These are phyloP conservation scores for Brachynemurus nebulosus DNA, from an alignment of 2,888 invertebrate genomes.

Conservation along the genomic window DNA sequence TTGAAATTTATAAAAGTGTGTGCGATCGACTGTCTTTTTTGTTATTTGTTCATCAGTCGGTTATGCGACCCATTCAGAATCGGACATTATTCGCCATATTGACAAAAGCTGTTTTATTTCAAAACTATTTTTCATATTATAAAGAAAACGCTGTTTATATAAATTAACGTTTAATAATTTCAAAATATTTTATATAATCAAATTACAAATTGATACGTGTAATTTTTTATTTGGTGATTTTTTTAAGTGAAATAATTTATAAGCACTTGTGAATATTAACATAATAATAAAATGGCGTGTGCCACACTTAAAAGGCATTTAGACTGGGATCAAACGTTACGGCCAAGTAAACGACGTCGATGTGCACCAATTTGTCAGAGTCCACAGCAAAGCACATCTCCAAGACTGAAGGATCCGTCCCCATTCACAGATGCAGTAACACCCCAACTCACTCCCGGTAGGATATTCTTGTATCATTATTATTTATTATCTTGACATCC, in stretches of 20 bases:
- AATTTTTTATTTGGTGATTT: not conserved
- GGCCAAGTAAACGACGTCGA: conserved; percentile 80
- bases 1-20: conserved; percentile 3
- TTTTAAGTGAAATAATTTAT: not conserved
- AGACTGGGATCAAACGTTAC: conserved; percentile 84
- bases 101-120: conserved; percentile 1
- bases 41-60: conserved; percentile 6
- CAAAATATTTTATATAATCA: not conserved
- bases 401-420: conserved; percentile 36
- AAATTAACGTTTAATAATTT: not conserved
- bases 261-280: not conserved
- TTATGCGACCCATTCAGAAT: not conserved
- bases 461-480: too few relatives aligned
- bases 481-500: conserved; percentile 1
- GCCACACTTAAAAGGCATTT: conserved; percentile 90
- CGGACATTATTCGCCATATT: conserved; percentile 4
- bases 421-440: conserved; percentile 72
- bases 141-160: not conserved
- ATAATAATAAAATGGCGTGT: conserved; percentile 84
- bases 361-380: conserved; percentile 77
- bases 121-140: not conserved
- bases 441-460: conserved; percentile 81
- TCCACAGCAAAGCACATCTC: conserved; percentile 33
- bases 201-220: not conserved
- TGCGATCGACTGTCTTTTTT: conserved; percentile 5